phyloP scores from a whole-genome alignment of 2,888 invertebrate species.

The Nemapogon koenigi region DNA sequence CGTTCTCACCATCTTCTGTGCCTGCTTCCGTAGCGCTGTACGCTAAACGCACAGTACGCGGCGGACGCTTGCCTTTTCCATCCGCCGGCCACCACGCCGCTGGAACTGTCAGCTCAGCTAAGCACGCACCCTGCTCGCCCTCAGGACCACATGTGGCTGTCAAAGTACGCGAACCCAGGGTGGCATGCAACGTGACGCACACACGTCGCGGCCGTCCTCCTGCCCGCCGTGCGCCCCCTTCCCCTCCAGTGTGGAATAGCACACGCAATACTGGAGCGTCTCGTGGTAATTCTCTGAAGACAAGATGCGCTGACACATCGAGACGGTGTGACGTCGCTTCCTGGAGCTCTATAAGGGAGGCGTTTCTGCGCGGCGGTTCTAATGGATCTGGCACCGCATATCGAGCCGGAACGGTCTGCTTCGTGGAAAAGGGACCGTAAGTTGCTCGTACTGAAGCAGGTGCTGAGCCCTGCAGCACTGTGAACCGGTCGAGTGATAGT shows the following conservation, averaged over 20 bases:
- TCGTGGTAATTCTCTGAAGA: slow-evolving; percentile 83
- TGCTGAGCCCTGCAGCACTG: slow-evolving; percentile 89
- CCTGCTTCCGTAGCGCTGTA: slow-evolving; percentile 90
- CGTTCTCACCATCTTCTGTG: slow-evolving; percentile 67
- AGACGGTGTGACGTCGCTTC: slow-evolving; percentile 76
- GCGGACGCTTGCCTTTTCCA: slow-evolving; percentile 69
- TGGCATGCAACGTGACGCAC: slow-evolving; percentile 82
- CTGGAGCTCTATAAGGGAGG: slow-evolving; percentile 64
- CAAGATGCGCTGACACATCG: slow-evolving; percentile 93
- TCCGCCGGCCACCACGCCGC: slow-evolving; percentile 89
- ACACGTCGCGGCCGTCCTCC: slow-evolving; percentile 75
- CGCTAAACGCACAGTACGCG: slow-evolving; percentile 78
- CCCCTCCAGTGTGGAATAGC: slow-evolving; percentile 89
- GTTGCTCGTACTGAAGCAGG: slow-evolving; percentile 91
- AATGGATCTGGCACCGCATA: slow-evolving; percentile 87
- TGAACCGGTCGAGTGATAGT: slow-evolving; percentile 86
- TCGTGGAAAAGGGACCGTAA: slow-evolving; percentile 94
- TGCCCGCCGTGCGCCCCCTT: slow-evolving; percentile 80
- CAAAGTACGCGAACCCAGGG: slow-evolving; percentile 65
- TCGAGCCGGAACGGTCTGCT: slow-evolving; percentile 90
- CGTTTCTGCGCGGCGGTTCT: slow-evolving; percentile 67
- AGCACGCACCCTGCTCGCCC: slow-evolving; percentile 90
- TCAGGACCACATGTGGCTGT: slow-evolving; percentile 94
- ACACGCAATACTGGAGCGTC: slow-evolving; percentile 93
- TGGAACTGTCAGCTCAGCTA: slow-evolving; percentile 87